Percentiles rank a stretch among this genome's conserved stretches.
phyloP scores from a whole-genome alignment of 2,888 invertebrate genomes.

The Macrosiphum euphorbiae region DNA sequence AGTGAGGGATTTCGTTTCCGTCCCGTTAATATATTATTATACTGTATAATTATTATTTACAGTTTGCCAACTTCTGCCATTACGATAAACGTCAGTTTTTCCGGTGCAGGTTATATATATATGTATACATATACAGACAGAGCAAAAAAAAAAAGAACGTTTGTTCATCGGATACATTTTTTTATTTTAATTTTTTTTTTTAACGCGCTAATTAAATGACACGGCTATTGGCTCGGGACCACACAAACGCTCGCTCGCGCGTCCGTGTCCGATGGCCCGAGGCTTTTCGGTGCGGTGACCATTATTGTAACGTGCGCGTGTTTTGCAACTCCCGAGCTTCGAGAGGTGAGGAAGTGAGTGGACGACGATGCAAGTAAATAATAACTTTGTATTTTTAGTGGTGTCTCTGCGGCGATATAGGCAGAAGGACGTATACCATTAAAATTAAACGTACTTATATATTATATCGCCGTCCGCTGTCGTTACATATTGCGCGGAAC shows the following conservation, averaged over 20 bases:
- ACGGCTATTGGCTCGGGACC: conserved; percentile 50
- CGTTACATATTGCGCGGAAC: conserved; percentile 24
- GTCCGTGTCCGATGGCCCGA: neutral
- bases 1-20: neutral
- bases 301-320: neutral
- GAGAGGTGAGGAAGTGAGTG: neutral
- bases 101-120: neutral
- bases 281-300: neutral
- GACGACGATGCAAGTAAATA: neutral
- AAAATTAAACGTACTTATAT: neutral
- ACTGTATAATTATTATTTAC: neutral
- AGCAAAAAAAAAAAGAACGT: neutral
- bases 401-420: neutral
- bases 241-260: conserved; percentile 18
- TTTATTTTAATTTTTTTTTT: neutral
- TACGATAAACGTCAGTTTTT: neutral
- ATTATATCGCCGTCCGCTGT: neutral
- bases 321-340: conserved; percentile 10
- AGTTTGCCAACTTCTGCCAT: neutral
- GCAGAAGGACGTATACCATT: neutral
- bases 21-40: neutral
- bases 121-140: neutral
- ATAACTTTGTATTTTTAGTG: conserved; percentile 32
- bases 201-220: conserved; percentile 24
- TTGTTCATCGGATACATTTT: neutral